Conservation (phyloP, 2,113 vertebrate genomes). For the Tinamus guttatus region DNA sequence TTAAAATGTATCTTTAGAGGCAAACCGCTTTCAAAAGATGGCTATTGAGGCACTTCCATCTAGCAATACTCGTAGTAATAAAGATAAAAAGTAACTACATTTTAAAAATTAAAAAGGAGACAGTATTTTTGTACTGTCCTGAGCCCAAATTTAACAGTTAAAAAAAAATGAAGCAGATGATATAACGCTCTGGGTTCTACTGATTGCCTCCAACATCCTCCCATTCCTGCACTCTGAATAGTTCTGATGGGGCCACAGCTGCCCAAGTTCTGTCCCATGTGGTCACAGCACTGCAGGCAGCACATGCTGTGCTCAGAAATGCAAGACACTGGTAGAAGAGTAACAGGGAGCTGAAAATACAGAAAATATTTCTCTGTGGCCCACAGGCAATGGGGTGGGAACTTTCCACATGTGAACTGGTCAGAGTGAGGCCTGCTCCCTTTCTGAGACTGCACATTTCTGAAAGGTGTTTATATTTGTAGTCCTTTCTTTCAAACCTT, state of each 20-base stretch:
- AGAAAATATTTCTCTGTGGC: not conserved
- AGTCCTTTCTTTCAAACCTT: slow-evolving; percentile 26
- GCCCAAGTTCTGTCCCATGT: not conserved
- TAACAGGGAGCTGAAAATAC: not conserved
- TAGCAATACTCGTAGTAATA: not conserved
- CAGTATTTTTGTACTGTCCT: not conserved
- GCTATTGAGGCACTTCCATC: not conserved
- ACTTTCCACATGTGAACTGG: not conserved
- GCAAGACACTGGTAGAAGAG: not conserved
- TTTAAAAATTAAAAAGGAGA: not conserved
- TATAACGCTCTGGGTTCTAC: accelerated
- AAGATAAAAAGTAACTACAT: not conserved
- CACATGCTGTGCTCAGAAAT: accelerated
- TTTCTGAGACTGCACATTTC: not conserved
- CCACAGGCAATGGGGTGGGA: not conserved
- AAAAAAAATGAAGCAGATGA: not conserved
- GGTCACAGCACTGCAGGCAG: not conserved
- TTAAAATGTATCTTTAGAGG: not conserved
- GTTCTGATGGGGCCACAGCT: accelerated
- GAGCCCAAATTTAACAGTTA: not conserved
- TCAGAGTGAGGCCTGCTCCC: not conserved
- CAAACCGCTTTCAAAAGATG: not conserved
- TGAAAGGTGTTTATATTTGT: slow-evolving; percentile 46
- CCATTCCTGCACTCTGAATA: not conserved
- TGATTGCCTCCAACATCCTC: not conserved